Base-by-base conservation (phyloP, 1,140 invertebrate genomes). In the Phortica variegata region DNA sequence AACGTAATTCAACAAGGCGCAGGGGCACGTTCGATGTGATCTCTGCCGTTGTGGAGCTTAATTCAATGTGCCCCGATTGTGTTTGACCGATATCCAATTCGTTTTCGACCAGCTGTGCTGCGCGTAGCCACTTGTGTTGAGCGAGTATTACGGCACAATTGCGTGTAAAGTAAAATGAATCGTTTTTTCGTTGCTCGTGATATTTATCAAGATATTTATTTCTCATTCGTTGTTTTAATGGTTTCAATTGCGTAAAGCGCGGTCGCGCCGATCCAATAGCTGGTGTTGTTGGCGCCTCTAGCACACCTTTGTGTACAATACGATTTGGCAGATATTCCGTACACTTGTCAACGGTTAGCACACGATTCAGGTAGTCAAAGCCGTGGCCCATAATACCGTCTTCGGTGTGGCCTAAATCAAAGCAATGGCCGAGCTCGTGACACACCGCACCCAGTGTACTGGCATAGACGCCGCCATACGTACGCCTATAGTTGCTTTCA, bases 341-440 rank as follows among this genome's bases (percentile, higher is more conserved):
- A 54, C 75, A 78, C 56, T 82, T 79, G 10, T 78, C 77, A 20
- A 81, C 79, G n/a, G 84, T 79, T 62, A 87, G 90, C 47, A 87
- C 88, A 61, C 83, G 83, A 79, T 86, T 87, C 36, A 89, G 85
- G 66, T 94, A 88, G 77, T 96, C 92, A 77, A 97, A 96, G 12
- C 93, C 93, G 62, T 91, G 82, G 12, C 91, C 90, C 95, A 98
- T 97, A 37, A 98, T 91, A 6, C 95, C 94, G 55, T 88, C 83
- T 54, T 84, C 81, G 1, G 91, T 90, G 74, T 98, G 94, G 0
- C 91, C 93, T 26, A 97, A 82, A 78, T 97, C 92, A 76, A 97
- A 95, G 1, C 90, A 93, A 73, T 97, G 95, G 10, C 92, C 93
- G 34, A 98, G 76, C 80, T 97, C 95, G 78, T 98, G 95, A 20